A percentile compares a stretch with the other conserved stretches of the same genome.
phyloP scores from a whole-genome alignment of 1,140 invertebrate species.

The Diprion similis region DNA sequence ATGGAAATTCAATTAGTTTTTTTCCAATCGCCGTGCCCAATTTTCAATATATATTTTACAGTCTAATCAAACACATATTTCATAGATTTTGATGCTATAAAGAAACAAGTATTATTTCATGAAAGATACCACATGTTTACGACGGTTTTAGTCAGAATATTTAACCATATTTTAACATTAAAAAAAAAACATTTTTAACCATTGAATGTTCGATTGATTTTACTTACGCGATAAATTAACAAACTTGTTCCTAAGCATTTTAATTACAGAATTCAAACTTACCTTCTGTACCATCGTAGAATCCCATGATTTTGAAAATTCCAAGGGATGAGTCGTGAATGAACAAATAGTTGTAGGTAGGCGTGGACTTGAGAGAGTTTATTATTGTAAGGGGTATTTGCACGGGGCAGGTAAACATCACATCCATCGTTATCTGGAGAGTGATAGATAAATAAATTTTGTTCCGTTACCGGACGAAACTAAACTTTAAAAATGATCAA shows the following conservation, averaged over 20 bases:
- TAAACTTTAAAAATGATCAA: neutral
- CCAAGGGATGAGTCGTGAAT: constrained; percentile 44
- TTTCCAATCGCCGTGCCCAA: neutral
- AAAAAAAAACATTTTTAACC: constrained; percentile 16
- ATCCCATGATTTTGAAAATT: constrained; percentile 42
- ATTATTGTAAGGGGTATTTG: constrained; percentile 42
- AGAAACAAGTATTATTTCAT: neutral
- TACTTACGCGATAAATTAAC: neutral
- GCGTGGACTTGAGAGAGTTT: constrained; percentile 39
- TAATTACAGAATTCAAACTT: constrained; percentile 13
- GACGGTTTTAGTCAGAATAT: neutral
- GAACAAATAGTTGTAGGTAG: constrained; percentile 52
- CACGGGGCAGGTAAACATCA: constrained; percentile 35
- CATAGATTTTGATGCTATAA: neutral
- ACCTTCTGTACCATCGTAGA: constrained; percentile 38
- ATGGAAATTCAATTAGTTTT: neutral
- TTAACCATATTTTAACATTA: constrained; percentile 15
- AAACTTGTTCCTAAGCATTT: neutral
- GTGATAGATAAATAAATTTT: constrained; percentile 13
- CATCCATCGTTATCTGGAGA: constrained; percentile 46
- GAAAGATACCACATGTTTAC: constrained; percentile 12
- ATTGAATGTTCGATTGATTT: neutral
- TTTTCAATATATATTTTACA: neutral
- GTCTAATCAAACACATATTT: neutral
- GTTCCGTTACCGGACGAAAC: neutral